Evolutionary conservation across 2,888 invertebrate genomes (phyloP).

Genomic region (Eupithecia exiguata): DNA sequence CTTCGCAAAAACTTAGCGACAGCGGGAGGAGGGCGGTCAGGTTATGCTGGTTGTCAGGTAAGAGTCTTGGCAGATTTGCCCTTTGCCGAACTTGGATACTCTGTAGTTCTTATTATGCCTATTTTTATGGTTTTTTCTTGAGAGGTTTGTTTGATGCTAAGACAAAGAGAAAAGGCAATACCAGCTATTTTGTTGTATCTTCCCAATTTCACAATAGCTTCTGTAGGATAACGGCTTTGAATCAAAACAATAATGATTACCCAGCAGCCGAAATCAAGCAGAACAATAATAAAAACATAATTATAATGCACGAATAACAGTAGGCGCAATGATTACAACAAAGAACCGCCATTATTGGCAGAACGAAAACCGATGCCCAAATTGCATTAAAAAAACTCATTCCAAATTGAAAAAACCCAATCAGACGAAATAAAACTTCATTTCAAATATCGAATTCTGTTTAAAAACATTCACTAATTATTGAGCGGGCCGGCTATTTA

Average conservation of each 20-base stretch:
- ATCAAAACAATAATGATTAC: neutral
- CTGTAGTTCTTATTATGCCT: conserved; percentile 49
- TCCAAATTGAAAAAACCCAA: conserved; percentile 45
- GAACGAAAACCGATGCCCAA: conserved; percentile 29
- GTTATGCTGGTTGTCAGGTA: conserved; percentile 44
- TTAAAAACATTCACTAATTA: conserved; percentile 81
- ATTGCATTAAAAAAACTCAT: conserved; percentile 43
- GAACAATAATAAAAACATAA: neutral
- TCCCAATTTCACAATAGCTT: neutral
- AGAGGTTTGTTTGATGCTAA: conserved; percentile 23
- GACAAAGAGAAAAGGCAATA: neutral
- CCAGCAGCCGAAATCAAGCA: neutral
- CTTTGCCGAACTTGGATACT: conserved; percentile 52
- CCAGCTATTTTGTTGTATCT: neutral
- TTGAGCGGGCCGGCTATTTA: conserved; percentile 60
- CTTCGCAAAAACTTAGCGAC: neutral
- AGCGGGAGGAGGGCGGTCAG: conserved; percentile 35
- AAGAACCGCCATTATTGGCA: conserved; percentile 13
- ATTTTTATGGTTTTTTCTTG: conserved; percentile 30
- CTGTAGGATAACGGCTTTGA: neutral
- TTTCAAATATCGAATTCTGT: conserved; percentile 77
- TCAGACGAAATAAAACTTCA: conserved; percentile 72
- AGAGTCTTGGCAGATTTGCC: conserved; percentile 54
- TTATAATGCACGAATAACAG: neutral
- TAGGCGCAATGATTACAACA: conserved; percentile 2